A percentile compares a stretch with the other conserved stretches of the same genome.
Conservation (phyloP, 1,140 invertebrate species). For the Bactericera cockerelli region DNA sequence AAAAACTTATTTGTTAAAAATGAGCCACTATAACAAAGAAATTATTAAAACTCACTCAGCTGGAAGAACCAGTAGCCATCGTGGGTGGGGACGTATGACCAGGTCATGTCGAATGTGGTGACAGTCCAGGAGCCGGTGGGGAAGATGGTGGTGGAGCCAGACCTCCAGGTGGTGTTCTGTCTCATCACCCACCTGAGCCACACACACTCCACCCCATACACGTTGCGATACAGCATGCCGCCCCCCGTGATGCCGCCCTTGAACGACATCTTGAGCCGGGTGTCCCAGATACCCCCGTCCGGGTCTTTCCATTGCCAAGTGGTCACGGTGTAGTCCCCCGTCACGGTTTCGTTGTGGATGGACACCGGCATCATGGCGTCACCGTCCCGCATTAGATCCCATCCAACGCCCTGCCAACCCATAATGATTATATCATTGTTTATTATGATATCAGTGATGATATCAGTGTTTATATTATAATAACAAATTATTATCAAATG, state of each 20-base stretch:
- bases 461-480: too few species aligned
- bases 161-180: neutral
- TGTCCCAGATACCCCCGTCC: constrained; percentile 3
- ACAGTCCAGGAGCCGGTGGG: neutral
- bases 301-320: constrained; percentile 3
- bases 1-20: too few species aligned
- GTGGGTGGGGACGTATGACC: neutral
- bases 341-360: neutral
- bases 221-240: neutral
- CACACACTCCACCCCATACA: neutral
- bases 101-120: neutral
- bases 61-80: constrained; percentile 5
- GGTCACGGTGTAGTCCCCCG: neutral
- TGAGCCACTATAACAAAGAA: too few species aligned
- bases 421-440: too few species aligned
- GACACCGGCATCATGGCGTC: neutral
- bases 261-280: neutral
- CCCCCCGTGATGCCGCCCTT: neutral
- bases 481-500: too few species aligned
- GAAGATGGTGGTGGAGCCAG: neutral
- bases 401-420: neutral
- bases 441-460: too few species aligned
- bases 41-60: neutral
- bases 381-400: neutral
- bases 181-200: neutral